phyloP scores from a whole-genome alignment of 2,113 vertebrate species.

The Centropus unirufus region DNA sequence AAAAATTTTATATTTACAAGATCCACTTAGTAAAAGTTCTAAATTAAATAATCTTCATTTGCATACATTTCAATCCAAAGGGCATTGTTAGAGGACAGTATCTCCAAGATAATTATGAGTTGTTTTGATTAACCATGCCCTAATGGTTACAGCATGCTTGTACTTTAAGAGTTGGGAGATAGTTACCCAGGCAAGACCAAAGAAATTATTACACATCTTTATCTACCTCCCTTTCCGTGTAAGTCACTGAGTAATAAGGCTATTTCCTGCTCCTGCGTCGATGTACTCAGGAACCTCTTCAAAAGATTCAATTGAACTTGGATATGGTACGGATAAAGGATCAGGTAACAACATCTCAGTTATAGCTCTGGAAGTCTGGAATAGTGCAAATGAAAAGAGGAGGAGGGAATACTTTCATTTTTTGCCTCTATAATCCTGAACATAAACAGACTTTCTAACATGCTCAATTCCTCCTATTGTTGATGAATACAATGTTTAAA shows the following conservation, averaged over 20 bases:
- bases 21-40: constrained; percentile 12
- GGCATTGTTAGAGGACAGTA: constrained; percentile 29
- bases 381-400: not conserved
- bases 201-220: constrained; percentile 47
- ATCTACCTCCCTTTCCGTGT: not conserved
- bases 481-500: not conserved
- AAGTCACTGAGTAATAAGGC: not conserved
- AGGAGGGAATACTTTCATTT: not conserved
- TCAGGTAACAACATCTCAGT: not conserved
- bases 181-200: not conserved
- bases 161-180: not conserved
- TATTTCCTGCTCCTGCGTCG: not conserved
- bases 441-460: not conserved
- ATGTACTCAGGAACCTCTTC: not conserved
- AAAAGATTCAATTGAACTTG: not conserved
- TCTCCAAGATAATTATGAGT: constrained; percentile 49
- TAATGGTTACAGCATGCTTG: constrained; percentile 14
- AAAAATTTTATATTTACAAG: constrained; percentile 70
- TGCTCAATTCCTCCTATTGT: not conserved
- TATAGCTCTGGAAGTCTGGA: not conserved
- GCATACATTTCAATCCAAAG: constrained; percentile 52
- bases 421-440: not conserved
- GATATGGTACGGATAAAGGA: not conserved
- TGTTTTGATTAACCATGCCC: constrained; percentile 61
- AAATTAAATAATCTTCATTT: constrained; percentile 71